Evolutionary conservation across 2,888 invertebrate species (phyloP), one percentile per base, ranked within the genome.

Genomic region (Disparrhopalites patrizii): DNA sequence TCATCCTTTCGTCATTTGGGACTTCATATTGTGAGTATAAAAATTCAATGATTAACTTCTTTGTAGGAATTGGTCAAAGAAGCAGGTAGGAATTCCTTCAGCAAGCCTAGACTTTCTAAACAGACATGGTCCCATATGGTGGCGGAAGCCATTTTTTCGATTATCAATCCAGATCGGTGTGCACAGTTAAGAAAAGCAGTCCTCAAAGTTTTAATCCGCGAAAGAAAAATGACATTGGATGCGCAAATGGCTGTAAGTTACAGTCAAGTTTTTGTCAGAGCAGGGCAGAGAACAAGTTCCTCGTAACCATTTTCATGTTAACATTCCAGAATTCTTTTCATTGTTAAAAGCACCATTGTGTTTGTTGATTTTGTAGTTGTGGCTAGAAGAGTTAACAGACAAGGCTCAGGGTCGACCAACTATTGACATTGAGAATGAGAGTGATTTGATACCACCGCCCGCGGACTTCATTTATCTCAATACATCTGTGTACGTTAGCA

Each of bases 391-490:
- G 13, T 15, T 65, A 3, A 65, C 50, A 30, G 5, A 1, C 10
- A 38, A 36, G 3, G 25, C 50, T 15, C 10, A 10, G 1, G 18
- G 25, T 1, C 47, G 33, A 13, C 65, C 65, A 23, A 23, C 3
- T 1, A 65, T 65, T 38, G 18, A 1, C 13, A 40, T 65, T 25
- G 58, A 51, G 38, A 65, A 65, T 40, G 3, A 23, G 10, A 38
- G 57, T 1, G 65, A 65, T 27, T 27, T 65, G n/a, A 52, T 23
- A 15, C 20, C 23, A 2, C 47, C 47, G n/a, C 65, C 65, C 1
- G 18, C 36, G 18, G 3, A 36, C 15, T 65, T 58, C 28, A n/a
- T 23, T 1, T 65, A 50, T 31, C 28, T 25, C 7, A 64, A 47
- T 33, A 31, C 10, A 2, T 20, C 56, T 28, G 40, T 20, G 20